These are phyloP conservation scores for Coregonus suidteri DNA, from an alignment of 2,797 vertebrate species.

Conservation along the genomic window DNA sequence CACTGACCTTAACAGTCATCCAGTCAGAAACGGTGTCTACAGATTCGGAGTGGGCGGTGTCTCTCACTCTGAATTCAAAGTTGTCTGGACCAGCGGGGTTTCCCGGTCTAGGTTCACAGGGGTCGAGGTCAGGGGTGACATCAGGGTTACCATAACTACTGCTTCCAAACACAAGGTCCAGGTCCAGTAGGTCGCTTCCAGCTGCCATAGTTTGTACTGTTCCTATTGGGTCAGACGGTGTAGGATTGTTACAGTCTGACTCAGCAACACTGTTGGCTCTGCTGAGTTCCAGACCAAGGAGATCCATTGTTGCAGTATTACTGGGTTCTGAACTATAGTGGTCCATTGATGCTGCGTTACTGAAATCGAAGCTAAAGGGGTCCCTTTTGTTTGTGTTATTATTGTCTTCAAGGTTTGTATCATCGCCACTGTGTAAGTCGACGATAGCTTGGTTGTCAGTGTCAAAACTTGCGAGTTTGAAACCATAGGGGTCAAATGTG, in stretches of 20 bases:
- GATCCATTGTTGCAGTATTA: constrained; percentile 26
- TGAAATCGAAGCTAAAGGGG: constrained; percentile 37
- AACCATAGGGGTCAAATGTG: constrained; percentile 34
- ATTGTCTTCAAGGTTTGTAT: constrained; percentile 58
- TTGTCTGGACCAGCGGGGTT: constrained; percentile 23
- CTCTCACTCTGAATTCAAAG: constrained; percentile 36
- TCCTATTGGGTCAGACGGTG: neutral
- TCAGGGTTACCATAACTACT: constrained; percentile 66
- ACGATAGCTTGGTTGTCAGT: constrained; percentile 41
- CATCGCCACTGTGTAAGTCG: constrained; percentile 27
- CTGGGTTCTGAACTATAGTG: constrained; percentile 1
- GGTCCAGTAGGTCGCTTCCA: constrained; percentile 46
- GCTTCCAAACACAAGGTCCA: constrained; percentile 57
- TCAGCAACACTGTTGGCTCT: constrained; percentile 22
- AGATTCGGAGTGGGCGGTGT: constrained; percentile 24
- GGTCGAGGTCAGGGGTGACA: constrained; percentile 68
- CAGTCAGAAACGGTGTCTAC: constrained; percentile 47
- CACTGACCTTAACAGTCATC: constrained; percentile 17
- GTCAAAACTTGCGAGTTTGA: constrained; percentile 34
- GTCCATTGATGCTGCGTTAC: constrained; percentile 29
- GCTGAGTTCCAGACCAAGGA: constrained; percentile 41
- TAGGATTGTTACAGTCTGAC: neutral
- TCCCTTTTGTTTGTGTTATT: constrained; percentile 46
- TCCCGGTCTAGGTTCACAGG: constrained; percentile 38
- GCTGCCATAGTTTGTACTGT: constrained; percentile 24